Evolutionary conservation across 2,888 invertebrate genomes (phyloP), one percentile per base, ranked within the genome.

Genomic region (Lasioglossum figueresi): DNA sequence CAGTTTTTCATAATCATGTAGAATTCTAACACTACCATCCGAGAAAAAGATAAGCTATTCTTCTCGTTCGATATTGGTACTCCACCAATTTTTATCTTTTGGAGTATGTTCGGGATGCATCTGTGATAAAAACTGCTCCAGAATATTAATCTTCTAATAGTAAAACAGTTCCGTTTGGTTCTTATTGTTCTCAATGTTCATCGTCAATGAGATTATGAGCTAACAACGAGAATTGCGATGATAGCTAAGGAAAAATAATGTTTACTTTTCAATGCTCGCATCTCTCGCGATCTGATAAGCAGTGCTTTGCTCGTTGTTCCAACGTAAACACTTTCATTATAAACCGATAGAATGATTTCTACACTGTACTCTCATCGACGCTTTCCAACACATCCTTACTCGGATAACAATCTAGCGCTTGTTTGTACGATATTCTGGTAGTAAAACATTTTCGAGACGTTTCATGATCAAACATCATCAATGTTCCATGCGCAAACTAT

Each of bases 241-340:
- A 56, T n/a, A n/a, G 10, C n/a, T 12, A 12, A 56, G 23, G 23
- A 56, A 56, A n/a, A 56, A 56, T 52, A 52, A 52, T n/a, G n/a
- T 56, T n/a, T n/a, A 56, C n/a, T 56, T 12, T 1, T n/a, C 10
- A n/a, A n/a, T 12, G n/a, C 52, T 56, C 8, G n/a, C 12, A 56
- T 56, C n/a, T 56, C n/a, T 52, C 23, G 52, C 19, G 2, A 52
- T 52, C 23, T 12, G 56, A 12, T 56, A n/a, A 56, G n/a, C 56
- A 56, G n/a, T n/a, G 12, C 56, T n/a, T 12, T n/a, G 12, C 56
- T 12, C n/a, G n/a, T n/a, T 56, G n/a, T 12, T 8, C 10, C 56
- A 56, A 56, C 56, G n/a, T 56, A 56, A 56, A 56, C 56, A 56
- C n/a, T 56, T 56, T 12, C 56, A n/a, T 56, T 56, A n/a, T 56